Evolutionary conservation across 2,888 invertebrate genomes (phyloP).

Genomic region (Catocala fraxini): DNA sequence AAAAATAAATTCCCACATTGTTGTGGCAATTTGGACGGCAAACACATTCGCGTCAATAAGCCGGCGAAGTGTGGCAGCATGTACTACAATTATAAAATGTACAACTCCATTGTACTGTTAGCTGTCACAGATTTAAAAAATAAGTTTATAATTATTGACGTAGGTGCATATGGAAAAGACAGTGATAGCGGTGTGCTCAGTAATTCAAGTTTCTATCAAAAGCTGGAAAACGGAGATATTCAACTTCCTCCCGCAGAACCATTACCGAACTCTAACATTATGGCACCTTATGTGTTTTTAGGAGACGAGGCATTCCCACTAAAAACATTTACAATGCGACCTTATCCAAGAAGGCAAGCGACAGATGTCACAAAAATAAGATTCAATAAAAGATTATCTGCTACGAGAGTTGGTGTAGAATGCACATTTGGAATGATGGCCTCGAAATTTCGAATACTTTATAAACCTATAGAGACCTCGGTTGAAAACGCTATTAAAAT

Average conservation of each 20-base stretch:
- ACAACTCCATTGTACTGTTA: slow-evolving; percentile 41
- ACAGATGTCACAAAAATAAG: slow-evolving; percentile 23
- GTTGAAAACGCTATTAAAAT: slow-evolving; percentile 26
- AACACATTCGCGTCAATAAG: slow-evolving; percentile 12
- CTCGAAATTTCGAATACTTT: slow-evolving; percentile 10
- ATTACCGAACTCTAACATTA: slow-evolving; percentile 24
- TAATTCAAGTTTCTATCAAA: slow-evolving; percentile 22
- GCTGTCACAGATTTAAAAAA: slow-evolving; percentile 38
- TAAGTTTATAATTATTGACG: slow-evolving; percentile 39
- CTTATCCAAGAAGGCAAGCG: slow-evolving; percentile 23
- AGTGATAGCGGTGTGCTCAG: slow-evolving; percentile 35
- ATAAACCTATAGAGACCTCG: slow-evolving; percentile 22
- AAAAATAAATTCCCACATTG: slow-evolving; percentile 35
- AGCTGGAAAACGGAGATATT: slow-evolving; percentile 32
- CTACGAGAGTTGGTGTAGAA: slow-evolving; percentile 25
- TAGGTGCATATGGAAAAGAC: slow-evolving; percentile 30
- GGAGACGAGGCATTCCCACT: slow-evolving; percentile 32
- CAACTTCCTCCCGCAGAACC: slow-evolving; percentile 35
- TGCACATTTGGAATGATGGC: slow-evolving; percentile 30
- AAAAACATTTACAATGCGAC: slow-evolving; percentile 26
- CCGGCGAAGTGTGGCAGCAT: background rate
- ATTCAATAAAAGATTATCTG: slow-evolving; percentile 33
- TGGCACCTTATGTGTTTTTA: slow-evolving; percentile 22
- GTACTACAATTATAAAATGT: slow-evolving; percentile 39
- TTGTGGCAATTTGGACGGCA: slow-evolving; percentile 40